These are phyloP conservation scores for Lasaia peninsularis DNA, from an alignment of 1,140 invertebrate species.

Conservation along the genomic window DNA sequence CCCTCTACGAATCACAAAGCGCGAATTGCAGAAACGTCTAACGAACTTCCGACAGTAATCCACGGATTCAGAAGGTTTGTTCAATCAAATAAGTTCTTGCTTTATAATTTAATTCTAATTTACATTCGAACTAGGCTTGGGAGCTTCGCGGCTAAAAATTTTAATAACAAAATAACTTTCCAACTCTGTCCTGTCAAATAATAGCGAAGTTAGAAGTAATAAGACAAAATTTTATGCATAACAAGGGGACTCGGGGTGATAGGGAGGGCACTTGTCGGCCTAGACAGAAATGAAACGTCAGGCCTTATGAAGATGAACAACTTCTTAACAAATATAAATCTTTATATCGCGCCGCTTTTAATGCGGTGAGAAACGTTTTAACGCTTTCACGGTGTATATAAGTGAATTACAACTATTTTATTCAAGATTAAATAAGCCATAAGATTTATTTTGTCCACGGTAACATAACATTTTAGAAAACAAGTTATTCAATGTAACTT, in stretches of 20 bases:
- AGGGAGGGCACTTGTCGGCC: conserved; percentile 57
- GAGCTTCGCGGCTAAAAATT: conserved; percentile 60
- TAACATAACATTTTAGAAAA: no score
- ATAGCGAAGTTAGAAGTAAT: conserved; percentile 73
- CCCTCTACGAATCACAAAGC: conserved; percentile 25
- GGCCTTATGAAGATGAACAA: conserved; percentile 70
- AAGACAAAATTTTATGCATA: conserved; percentile 76
- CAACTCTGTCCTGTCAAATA: conserved; percentile 70
- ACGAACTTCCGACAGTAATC: conserved; percentile 61
- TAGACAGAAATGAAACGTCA: conserved; percentile 71
- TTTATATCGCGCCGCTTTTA: conserved; percentile 48
- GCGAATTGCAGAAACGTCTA: conserved; percentile 40
- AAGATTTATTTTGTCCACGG: no score
- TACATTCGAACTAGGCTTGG: conserved; percentile 59
- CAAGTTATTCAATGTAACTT: no score
- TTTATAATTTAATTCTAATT: conserved; percentile 69
- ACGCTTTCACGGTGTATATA: not conserved
- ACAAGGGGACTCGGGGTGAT: conserved; percentile 51
- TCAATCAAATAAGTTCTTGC: conserved; percentile 68
- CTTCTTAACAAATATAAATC: conserved; percentile 74
- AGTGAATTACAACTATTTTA: not conserved
- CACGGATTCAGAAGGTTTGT: conserved; percentile 56
- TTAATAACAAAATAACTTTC: conserved; percentile 76
- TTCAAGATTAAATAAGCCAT: no score
- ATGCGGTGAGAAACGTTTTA: conserved; percentile 31